Evolutionary conservation across 2,113 vertebrate genomes (phyloP).

Genomic region (Opisthocomus hoazin): DNA sequence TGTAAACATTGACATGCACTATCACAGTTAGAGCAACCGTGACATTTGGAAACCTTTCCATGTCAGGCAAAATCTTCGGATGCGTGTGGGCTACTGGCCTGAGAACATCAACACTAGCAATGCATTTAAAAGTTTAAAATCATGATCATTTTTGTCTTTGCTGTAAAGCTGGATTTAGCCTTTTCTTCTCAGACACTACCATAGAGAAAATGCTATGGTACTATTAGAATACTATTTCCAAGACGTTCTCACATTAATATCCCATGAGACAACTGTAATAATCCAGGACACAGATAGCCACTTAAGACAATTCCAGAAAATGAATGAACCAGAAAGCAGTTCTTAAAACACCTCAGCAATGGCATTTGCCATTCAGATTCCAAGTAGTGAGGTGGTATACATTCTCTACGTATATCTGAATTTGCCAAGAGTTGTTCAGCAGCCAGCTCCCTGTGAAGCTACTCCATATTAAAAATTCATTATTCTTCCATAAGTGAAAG

Average conservation of each 20-base stretch:
- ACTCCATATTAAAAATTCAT: neutral
- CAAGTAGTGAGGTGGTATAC: rapidly evolving
- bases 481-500: neutral
- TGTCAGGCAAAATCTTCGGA: neutral
- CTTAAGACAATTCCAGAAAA: neutral
- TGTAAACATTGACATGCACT: neutral
- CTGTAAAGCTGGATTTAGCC: neutral
- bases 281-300: neutral
- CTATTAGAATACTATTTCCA: neutral
- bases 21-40: neutral
- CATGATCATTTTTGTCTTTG: neutral
- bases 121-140: neutral
- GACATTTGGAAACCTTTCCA: neutral
- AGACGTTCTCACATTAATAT: neutral
- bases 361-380: neutral
- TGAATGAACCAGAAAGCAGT: neutral
- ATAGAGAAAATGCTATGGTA: neutral
- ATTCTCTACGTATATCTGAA: neutral
- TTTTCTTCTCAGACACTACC: neutral
- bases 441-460: neutral
- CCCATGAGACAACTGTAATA: neutral
- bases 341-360: neutral
- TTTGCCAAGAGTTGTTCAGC: neutral
- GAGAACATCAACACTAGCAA: neutral
- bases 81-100: neutral